Conservation (phyloP, 2,113 vertebrate genomes). For the Oncorhynchus masou region DNA sequence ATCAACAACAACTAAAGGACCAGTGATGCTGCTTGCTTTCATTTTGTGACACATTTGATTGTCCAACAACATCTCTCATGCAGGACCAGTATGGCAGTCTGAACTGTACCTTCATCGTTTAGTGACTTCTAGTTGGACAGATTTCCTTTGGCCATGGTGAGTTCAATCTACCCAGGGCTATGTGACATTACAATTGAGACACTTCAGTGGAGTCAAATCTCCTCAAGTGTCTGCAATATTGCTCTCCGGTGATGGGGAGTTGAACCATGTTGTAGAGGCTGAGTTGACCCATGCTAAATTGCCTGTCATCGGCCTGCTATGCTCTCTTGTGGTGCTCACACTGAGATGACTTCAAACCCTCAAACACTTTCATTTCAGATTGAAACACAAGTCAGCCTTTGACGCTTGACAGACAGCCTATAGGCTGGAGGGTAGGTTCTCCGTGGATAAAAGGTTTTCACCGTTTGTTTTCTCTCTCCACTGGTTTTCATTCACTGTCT, state of each 20-base stretch:
- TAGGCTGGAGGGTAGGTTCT: conserved; percentile 23
- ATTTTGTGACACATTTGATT: background rate
- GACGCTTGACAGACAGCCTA: conserved; percentile 49
- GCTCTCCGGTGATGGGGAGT: conserved; percentile 13
- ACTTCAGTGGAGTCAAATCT: conserved; percentile 25
- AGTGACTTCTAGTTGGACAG: conserved; percentile 21
- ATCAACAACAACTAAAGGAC: background rate
- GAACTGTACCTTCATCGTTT: background rate
- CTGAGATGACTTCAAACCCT: conserved; percentile 27
- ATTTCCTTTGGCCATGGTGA: conserved; percentile 32
- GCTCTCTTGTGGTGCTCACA: conserved; percentile 46
- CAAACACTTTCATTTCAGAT: conserved; percentile 34
- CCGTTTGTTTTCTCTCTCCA: no score
- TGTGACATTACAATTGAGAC: background rate
- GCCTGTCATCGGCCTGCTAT: conserved; percentile 44
- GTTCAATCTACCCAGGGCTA: conserved; percentile 12
- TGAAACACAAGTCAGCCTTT: conserved; percentile 36
- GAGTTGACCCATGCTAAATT: background rate
- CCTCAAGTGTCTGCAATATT: conserved; percentile 19
- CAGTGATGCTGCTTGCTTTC: no score
- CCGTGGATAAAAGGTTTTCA: background rate
- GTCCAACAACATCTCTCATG: background rate
- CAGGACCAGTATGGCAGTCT: background rate
- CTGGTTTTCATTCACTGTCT: no score
- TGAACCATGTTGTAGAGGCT: conserved; percentile 19